Evolutionary conservation across 2,797 vertebrate genomes (phyloP), one percentile per base, ranked within the genome.

Genomic region (Craterocephalus amniculus): DNA sequence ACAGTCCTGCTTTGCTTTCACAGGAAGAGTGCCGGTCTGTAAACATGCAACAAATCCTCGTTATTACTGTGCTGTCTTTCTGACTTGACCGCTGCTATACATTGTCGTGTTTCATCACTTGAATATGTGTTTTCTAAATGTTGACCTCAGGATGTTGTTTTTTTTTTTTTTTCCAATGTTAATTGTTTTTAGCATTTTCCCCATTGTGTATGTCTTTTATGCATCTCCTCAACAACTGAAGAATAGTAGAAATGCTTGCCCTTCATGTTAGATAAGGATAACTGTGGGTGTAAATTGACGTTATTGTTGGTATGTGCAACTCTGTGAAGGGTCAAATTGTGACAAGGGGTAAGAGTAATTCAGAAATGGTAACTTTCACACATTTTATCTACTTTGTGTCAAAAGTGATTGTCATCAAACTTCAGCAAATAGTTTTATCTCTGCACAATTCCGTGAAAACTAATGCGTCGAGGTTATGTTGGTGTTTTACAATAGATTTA

Each of bases 81-180:
- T 95, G 91, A 96, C 93, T 95, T 91, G 94, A 96, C 95, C 92
- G 94, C 97, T 98, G 96, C 96, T 97, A 95, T 87, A 94, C 95
- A 94, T 95, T 92, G 94, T 95, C 94, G 96, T 87, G 94, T 95
- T 95, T 96, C 83, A 96, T 96, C 97, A 97, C 97, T 98, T 99
- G 96, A 99, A 99, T 96, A 95, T 93, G 96, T 96, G 96, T 95
- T 96, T 95, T 96, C 96, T 76, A 67, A 85, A 78, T 88, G 89
- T 97, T 93, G 95, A 95, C 96, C 96, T 98, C 96, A 97, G 97
- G 96, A 96, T 93, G 95, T 96, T 38, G 4, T 95, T 93, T 94
- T 96, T 95, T 96, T 93, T 95, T 96, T 94, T 93, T 94, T 96
- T 95, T 97, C 96, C 94, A 96, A 94, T 95, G 95, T 95, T 77